These are phyloP conservation scores for Pomacea maculata DNA, from an alignment of 1,140 invertebrate species.

Conservation along the genomic window DNA sequence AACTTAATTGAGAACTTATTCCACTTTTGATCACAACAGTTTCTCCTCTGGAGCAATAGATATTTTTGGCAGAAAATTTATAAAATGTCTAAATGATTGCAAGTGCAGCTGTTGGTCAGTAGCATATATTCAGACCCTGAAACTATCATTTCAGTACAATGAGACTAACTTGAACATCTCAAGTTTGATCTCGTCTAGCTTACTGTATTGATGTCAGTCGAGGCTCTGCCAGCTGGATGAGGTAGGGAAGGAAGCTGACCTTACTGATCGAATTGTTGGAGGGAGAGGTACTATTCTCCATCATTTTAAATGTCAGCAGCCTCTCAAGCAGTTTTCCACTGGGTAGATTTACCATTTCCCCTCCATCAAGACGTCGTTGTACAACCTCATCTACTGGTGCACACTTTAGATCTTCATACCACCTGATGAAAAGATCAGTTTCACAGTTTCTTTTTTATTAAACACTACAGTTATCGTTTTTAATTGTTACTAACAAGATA, in stretches of 20 bases:
- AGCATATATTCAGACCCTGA: too few species aligned
- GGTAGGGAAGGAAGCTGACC: conserved; percentile 40
- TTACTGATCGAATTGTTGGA: background rate
- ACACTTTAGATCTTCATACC: conserved; percentile 62
- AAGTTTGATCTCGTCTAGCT: background rate
- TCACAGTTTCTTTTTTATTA: background rate
- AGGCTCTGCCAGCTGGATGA: conserved; percentile 48
- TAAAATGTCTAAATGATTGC: too few species aligned
- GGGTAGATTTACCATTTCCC: conserved; percentile 48
- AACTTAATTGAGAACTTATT: background rate
- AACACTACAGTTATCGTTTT: too few species aligned
- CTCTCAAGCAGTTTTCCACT: conserved; percentile 63
- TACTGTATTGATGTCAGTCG: conserved; percentile 51
- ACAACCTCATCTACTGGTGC: conserved; percentile 51
- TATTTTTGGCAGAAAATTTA: too few species aligned
- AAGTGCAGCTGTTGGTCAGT: too few species aligned
- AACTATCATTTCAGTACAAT: too few species aligned
- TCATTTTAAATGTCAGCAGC: conserved; percentile 49
- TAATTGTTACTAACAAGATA: too few species aligned
- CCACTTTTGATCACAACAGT: background rate
- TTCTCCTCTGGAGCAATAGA: too few species aligned
- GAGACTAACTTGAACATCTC: too few species aligned
- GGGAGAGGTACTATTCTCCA: conserved; percentile 29
- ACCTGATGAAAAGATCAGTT: conserved; percentile 38
- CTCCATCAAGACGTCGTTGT: conserved; percentile 35